Conservation (phyloP, 2,888 invertebrate genomes). For the Cremastobaeus sp. region DNA sequence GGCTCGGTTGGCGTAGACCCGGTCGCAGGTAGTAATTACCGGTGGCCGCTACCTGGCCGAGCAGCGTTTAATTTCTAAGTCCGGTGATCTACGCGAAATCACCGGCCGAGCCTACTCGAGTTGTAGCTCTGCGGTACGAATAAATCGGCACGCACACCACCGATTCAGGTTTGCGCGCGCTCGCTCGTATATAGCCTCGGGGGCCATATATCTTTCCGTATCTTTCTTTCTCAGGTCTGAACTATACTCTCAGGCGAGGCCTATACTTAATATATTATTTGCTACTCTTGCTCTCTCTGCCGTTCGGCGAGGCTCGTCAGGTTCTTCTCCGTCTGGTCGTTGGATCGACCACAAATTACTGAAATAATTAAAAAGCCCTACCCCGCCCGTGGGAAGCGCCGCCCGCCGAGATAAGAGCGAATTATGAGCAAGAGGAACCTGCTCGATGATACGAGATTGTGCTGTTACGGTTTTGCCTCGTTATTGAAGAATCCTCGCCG, state of each 20-base stretch:
- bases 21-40: slow-evolving; percentile 78
- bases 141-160: slow-evolving; percentile 63
- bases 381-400: slow-evolving; percentile 66
- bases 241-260: slow-evolving; percentile 67
- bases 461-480: slow-evolving; percentile 62
- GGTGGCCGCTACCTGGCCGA: slow-evolving; percentile 78
- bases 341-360: slow-evolving; percentile 74
- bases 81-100: slow-evolving; percentile 23
- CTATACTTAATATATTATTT: slow-evolving; percentile 79
- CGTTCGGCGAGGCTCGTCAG: slow-evolving; percentile 59
- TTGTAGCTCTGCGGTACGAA: slow-evolving; percentile 35
- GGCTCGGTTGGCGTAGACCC: slow-evolving; percentile 70
- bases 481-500: slow-evolving; percentile 60
- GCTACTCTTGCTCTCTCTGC: slow-evolving; percentile 69
- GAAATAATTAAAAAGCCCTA: slow-evolving; percentile 75
- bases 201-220: slow-evolving; percentile 72
- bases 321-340: slow-evolving; percentile 56
- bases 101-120: too few relatives aligned
- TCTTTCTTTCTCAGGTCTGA: slow-evolving; percentile 58
- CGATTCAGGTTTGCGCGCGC: slow-evolving; percentile 60
- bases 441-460: slow-evolving; percentile 59
- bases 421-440: slow-evolving; percentile 62
- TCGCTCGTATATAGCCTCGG: slow-evolving; percentile 59
- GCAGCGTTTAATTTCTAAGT: slow-evolving; percentile 77
- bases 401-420: slow-evolving; percentile 62